Evolutionary conservation across 2,797 vertebrate genomes (phyloP), one percentile per base, ranked within the genome.

Genomic region (Propithecus perrieri): DNA sequence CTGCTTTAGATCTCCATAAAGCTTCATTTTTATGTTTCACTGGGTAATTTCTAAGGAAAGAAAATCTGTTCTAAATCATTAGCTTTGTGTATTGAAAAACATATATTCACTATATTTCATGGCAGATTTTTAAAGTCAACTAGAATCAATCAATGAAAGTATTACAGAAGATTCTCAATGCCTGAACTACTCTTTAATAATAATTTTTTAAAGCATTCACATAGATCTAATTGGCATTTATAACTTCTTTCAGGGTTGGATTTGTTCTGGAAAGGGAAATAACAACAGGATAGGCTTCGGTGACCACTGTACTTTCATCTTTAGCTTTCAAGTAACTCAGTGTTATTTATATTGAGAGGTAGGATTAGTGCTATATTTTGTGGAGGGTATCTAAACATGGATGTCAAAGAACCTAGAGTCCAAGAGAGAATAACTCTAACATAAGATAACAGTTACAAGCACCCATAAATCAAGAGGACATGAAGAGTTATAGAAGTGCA

Each of bases 51-150:
- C 79, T 97, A 97, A 97, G 97, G 65, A 94, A 95, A 81, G 85
- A 8, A 96, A 98, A 98, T 97, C 11, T 20, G 43, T 88, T 98
- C 55, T 93, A 96, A 98, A 98, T 97, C 96, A 96, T 97, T 98
- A 96, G 96, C 33, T 97, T 98, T 98, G 74, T 97, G 71, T 93
- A 96, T 90, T 98, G n/a, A 72, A 97, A 98, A 95, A 89, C 75
- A 95, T 95, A 48, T 92, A 80, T 95, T 98, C 92, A 98, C 72
- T 93, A 83, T 92, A 89, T 97, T 96, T 95, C 81, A 91, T 78
- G 53, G 75, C 85, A 97, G 79, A 76, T 94, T 98, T 98, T 98
- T 71, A 50, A 96, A 69, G 59, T 97, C 81, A 97, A 92, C 97
- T 98, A 97, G 94, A 93, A 96, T 96, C 63, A 92, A 96, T 95